phyloP scores from a whole-genome alignment of 2,113 vertebrate genomes.

The Daubentonia madagascariensis region DNA sequence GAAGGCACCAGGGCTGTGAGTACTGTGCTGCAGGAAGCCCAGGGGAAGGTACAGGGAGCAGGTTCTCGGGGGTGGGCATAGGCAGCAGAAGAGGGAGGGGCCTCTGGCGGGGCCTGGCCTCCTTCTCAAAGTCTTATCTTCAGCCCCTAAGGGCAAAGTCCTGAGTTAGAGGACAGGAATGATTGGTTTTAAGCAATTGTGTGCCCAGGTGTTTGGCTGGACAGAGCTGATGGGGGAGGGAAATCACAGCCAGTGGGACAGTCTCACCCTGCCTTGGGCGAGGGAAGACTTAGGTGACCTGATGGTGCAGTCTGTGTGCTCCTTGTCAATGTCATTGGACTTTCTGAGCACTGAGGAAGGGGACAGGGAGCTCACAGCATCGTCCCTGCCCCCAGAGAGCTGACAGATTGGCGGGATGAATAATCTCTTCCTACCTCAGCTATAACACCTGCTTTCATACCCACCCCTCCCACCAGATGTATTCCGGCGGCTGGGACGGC shows the following conservation, averaged over 20 bases:
- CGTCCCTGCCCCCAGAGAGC: neutral
- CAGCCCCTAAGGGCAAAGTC: neutral
- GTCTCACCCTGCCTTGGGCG: neutral
- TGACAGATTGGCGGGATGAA: no score
- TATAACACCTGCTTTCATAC: neutral
- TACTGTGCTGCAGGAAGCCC: neutral
- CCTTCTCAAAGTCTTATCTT: neutral
- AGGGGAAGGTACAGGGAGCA: neutral
- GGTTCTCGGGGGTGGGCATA: neutral
- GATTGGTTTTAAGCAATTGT: neutral
- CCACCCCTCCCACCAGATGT: neutral
- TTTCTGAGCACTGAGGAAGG: neutral
- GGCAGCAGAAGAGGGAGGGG: neutral
- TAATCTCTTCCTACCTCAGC: neutral
- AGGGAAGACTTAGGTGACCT: neutral
- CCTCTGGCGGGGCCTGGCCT: neutral
- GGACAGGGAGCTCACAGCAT: neutral
- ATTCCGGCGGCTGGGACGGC: neutral
- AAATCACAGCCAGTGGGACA: neutral
- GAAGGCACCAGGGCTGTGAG: neutral
- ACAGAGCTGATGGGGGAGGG: neutral
- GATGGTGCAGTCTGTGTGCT: fast-evolving
- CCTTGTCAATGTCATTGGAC: neutral
- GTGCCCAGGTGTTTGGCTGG: neutral
- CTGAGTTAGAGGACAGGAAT: neutral